A percentile compares a stretch with the other conserved stretches of the same genome.
Evolutionary conservation across 2,888 invertebrate genomes (phyloP).

Genomic region (Buathra laborator): DNA sequence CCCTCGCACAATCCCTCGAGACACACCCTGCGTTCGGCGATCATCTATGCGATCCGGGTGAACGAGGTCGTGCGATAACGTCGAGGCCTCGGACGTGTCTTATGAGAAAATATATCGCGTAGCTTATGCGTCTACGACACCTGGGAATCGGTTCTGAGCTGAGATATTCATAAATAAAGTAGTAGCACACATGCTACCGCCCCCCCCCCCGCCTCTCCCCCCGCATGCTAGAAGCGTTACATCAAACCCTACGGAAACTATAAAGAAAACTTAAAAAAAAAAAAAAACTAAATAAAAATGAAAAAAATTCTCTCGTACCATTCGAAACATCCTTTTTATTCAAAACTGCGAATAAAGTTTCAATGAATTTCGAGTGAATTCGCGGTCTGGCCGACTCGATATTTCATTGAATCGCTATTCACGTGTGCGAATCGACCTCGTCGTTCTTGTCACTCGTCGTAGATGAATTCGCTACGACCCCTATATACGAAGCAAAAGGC

Average conservation of each 20-base stretch:
- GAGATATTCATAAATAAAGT: slow-evolving; percentile 5
- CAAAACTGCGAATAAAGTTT: slow-evolving; percentile 5
- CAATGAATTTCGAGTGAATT: slow-evolving; percentile 27
- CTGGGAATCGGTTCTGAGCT: slow-evolving; percentile 3
- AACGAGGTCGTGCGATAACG: slow-evolving; percentile 13
- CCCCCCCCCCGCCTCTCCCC: no score
- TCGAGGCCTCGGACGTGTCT: not conserved
- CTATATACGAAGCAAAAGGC: not conserved
- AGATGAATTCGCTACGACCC: slow-evolving; percentile 26
- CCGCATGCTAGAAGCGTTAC: no score
- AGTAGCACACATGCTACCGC: not conserved
- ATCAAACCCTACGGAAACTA: not conserved
- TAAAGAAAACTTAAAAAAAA: not conserved
- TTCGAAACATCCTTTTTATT: slow-evolving; percentile 1
- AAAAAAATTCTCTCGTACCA: not conserved
- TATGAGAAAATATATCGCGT: not conserved
- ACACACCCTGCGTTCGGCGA: not conserved
- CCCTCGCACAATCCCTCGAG: not conserved
- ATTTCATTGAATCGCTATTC: slow-evolving; percentile 22
- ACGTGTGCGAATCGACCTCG: slow-evolving; percentile 40
- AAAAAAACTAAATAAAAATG: not conserved
- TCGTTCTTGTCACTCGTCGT: slow-evolving; percentile 1
- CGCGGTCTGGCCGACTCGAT: not conserved
- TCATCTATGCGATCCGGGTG: slow-evolving; percentile 3
- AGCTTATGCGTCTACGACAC: slow-evolving; percentile 4